Percentiles rank a stretch among this genome's conserved stretches.
Evolutionary conservation across 2,888 invertebrate species (phyloP).

Genomic region (Netelia melanura): DNA sequence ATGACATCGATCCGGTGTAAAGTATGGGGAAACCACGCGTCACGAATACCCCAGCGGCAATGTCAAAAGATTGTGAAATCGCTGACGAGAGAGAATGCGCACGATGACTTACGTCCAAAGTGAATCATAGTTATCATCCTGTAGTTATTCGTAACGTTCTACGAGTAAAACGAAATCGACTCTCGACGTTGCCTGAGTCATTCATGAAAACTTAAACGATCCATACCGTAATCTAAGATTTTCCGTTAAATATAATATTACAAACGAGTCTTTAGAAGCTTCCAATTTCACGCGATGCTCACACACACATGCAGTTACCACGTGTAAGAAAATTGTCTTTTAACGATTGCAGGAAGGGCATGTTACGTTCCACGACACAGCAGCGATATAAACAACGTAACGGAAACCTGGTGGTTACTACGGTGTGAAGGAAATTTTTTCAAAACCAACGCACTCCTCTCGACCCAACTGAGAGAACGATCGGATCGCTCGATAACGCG

Average conservation of each 20-base stretch:
- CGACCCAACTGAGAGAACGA: conserved; percentile 46
- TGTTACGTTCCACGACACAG: not conserved
- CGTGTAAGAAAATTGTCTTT: not conserved
- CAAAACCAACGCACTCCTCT: conserved; percentile 25
- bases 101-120: conserved; percentile 65
- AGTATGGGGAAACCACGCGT: conserved; percentile 21
- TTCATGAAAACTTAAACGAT: conserved; percentile 64
- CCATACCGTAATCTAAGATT: conserved; percentile 39
- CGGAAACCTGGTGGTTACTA: conserved; percentile 17
- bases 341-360: conserved; percentile 1
- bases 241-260: conserved; percentile 41
- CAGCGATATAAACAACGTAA: conserved; percentile 28
- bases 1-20: conserved; percentile 6
- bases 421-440: conserved; percentile 43
- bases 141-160: conserved; percentile 58
- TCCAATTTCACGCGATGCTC: not conserved
- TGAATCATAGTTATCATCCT: conserved; percentile 64
- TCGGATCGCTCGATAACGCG: conserved; percentile 61
- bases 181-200: conserved; percentile 68
- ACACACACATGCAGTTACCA: not conserved
- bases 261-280: not conserved
- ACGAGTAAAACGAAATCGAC: conserved; percentile 22
- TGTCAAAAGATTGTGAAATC: conserved; percentile 71
- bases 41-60: conserved; percentile 48
- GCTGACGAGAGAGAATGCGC: conserved; percentile 69